Base-by-base conservation (phyloP, 1,140 invertebrate genomes). In the Diabrotica virgifera region DNA sequence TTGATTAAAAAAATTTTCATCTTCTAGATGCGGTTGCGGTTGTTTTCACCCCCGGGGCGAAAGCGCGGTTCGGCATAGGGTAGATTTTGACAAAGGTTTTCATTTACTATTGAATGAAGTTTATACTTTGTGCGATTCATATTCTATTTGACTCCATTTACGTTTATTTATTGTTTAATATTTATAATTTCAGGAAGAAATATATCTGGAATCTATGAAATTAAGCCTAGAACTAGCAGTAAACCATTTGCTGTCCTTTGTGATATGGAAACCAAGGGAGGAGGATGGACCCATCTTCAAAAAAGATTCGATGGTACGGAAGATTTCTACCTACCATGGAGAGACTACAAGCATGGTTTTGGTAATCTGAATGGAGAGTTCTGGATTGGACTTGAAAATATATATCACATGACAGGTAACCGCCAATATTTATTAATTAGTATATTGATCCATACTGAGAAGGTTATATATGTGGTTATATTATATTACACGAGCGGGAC, bases 271-370 rank as follows among this genome's bases (percentile, higher is more conserved):
- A 82, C 82, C 6, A 63, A 70, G 40, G 63, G 74, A 6, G 86
- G 87, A 0, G 86, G 85, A 8, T 89, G 88, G 88, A 86, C 84
- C 37, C 82, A 80, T 63, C 78, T 89, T 58, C 83, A 88, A 76
- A 86, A 85, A 63, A 81, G 88, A 46, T 83, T 79, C 59, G 82
- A 86, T 62, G 87, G 87, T 0, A 80, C 83, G 5, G 81, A 86
- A 67, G 85, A 86, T 67, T 90, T 90, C 70, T 83, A 82, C 64
- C 81, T 84, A 63, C 79, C 80, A 50, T 89, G 87, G 87, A 59
- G 76, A 0, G 86, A 89, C 46, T 90, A 89, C 70, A 85, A 81
- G 66, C 59, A 77, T 52, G 82, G 82, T 9, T 84, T 84, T 72
- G 82, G 82, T 9, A 82, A 82, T 67, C 59, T 82, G 11, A 77